Percentiles rank a stretch among this genome's conserved stretches.
Conservation (phyloP, 1,140 invertebrate genomes). For the Aphelinus certus region DNA sequence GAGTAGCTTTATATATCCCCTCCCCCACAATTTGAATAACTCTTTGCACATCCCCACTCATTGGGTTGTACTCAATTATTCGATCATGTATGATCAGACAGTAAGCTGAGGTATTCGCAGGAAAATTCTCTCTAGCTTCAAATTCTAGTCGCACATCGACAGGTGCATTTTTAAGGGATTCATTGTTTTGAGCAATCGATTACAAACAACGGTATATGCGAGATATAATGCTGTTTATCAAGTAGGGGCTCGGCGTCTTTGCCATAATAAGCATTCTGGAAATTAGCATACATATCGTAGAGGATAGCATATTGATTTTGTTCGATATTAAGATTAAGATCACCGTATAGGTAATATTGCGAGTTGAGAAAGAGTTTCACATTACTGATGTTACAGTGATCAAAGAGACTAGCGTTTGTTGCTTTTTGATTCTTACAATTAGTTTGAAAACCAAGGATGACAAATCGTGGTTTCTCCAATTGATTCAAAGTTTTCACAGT, state of each 20-base stretch:
- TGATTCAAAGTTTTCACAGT: constrained; percentile 45
- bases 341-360: constrained; percentile 49
- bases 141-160: constrained; percentile 2
- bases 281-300: constrained; percentile 51
- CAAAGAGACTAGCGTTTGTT: constrained; percentile 28
- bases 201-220: neutral
- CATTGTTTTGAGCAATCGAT: constrained; percentile 3
- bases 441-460: constrained; percentile 45
- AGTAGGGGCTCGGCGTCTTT: constrained; percentile 39
- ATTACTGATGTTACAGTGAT: constrained; percentile 39
- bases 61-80: constrained; percentile 1
- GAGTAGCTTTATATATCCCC: no score
- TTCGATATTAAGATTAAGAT: constrained; percentile 50
- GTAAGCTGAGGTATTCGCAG: constrained; percentile 18
- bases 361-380: constrained; percentile 55
- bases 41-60: constrained; percentile 34
- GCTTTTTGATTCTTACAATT: constrained; percentile 35
- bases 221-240: constrained; percentile 25
- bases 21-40: neutral
- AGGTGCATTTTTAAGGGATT: neutral
- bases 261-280: constrained; percentile 50
- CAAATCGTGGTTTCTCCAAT: constrained; percentile 50
- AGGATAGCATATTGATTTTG: constrained; percentile 46
- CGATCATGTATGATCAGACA: constrained; percentile 2
- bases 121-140: neutral